Percentiles rank a stretch among this genome's conserved stretches.
These are phyloP conservation scores for Pelagia noctiluca DNA, from an alignment of 30 jellyfish, hydroid and myxozoan species.

Conservation along the genomic window DNA sequence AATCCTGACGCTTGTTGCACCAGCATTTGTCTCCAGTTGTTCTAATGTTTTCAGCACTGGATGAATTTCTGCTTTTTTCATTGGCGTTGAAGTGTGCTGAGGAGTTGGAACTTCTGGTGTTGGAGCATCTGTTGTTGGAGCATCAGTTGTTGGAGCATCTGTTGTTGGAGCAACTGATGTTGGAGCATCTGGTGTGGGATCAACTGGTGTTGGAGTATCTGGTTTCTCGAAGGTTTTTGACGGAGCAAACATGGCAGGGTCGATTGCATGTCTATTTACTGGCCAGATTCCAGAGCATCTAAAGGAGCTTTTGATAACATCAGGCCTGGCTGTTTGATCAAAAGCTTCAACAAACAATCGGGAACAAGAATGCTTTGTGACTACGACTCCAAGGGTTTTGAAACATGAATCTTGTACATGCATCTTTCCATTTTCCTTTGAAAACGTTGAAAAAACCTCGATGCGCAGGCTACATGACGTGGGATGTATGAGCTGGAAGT, in stretches of 20 bases:
- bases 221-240: not conserved
- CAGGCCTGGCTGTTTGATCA: constrained; percentile 1
- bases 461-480: constrained; percentile 54
- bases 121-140: not conserved
- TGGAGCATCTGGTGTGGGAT: not conserved
- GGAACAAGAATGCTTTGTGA: constrained; percentile 4
- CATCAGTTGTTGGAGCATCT: not conserved
- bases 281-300: constrained; percentile 63
- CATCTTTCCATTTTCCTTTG: constrained; percentile 33
- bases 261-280: constrained; percentile 46
- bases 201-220: too few relatives aligned
- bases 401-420: constrained; percentile 14
- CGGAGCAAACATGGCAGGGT: constrained; percentile 31
- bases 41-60: not conserved
- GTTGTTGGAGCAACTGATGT: not conserved
- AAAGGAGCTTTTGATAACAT: constrained; percentile 19
- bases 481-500: constrained; percentile 54
- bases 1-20: not conserved
- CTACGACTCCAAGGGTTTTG: constrained; percentile 40
- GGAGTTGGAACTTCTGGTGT: not conserved
- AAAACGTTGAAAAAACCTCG: constrained; percentile 38
- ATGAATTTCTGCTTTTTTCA: not conserved
- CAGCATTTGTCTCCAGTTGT: not conserved
- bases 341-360: constrained; percentile 13
- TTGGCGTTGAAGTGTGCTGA: not conserved